These are phyloP conservation scores for Apis florea DNA, from an alignment of 1,140 invertebrate species.

Conservation along the genomic window DNA sequence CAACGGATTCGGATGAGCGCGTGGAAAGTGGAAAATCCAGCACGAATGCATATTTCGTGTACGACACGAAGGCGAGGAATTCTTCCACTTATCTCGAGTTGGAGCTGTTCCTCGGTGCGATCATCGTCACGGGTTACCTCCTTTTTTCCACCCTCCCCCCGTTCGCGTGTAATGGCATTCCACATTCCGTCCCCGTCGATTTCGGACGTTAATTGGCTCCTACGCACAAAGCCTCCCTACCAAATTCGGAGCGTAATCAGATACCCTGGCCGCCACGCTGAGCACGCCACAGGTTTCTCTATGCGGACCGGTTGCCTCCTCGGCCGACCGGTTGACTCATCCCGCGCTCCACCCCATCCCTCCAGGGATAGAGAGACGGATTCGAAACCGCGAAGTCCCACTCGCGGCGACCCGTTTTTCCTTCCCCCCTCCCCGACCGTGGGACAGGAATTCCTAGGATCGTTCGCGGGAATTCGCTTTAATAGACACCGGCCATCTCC, in stretches of 20 bases:
- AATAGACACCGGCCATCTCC: slow-evolving; percentile 14
- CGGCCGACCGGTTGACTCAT: slow-evolving; percentile 59
- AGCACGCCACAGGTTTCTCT: slow-evolving; percentile 53
- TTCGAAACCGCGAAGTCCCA: slow-evolving; percentile 57
- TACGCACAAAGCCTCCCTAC: slow-evolving; percentile 21
- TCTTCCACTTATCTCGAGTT: slow-evolving; percentile 60
- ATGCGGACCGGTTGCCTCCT: slow-evolving; percentile 43
- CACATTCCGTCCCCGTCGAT: slow-evolving; percentile 24
- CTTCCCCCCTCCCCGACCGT: no score
- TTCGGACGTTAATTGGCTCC: slow-evolving; percentile 49
- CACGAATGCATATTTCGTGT: slow-evolving; percentile 55
- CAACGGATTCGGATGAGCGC: not conserved
- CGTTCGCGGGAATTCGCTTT: slow-evolving; percentile 49
- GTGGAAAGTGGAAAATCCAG: slow-evolving; percentile 9
- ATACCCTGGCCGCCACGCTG: slow-evolving; percentile 43
- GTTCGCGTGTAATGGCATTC: slow-evolving; percentile 33
- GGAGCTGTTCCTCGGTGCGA: slow-evolving; percentile 22
- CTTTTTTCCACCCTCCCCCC: slow-evolving; percentile 17
- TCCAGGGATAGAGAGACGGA: slow-evolving; percentile 13
- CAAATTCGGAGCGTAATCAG: slow-evolving; percentile 51
- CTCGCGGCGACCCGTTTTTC: slow-evolving; percentile 40
- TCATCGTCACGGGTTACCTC: slow-evolving; percentile 34
- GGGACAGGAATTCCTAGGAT: slow-evolving; percentile 61
- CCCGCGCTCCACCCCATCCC: slow-evolving; percentile 25
- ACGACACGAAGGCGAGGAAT: slow-evolving; percentile 36